A percentile compares a stretch with the other conserved stretches of the same genome.
Conservation (phyloP, 2,113 vertebrate species). For the Phylloscopus trochilus region DNA sequence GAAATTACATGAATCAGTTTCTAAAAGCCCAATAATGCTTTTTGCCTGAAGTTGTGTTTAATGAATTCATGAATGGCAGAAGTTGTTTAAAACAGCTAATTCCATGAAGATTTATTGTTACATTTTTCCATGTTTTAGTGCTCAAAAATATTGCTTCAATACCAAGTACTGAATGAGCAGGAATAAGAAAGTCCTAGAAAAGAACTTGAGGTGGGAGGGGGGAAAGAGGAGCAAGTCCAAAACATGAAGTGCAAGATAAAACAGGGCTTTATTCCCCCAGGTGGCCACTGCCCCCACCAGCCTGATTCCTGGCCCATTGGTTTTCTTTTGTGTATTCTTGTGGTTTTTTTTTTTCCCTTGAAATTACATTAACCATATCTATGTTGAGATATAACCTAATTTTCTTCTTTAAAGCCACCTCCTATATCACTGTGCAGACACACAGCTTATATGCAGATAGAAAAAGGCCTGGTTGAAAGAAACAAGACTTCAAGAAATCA, state of each 20-base stretch:
- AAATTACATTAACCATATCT: neutral
- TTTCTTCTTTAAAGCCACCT: neutral
- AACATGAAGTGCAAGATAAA: neutral
- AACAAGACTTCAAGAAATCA: neutral
- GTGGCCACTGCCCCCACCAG: neutral
- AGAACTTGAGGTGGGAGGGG: accelerated
- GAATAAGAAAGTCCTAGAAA: neutral
- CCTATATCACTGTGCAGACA: neutral
- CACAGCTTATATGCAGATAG: neutral
- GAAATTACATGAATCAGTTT: neutral
- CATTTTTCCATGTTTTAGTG: neutral
- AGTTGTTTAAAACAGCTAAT: neutral
- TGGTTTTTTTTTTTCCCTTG: neutral
- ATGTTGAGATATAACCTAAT: neutral
- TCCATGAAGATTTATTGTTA: neutral
- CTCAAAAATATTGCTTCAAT: neutral
- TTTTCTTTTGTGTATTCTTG: neutral
- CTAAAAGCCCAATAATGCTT: neutral
- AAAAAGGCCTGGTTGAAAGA: neutral
- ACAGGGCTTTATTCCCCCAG: neutral
- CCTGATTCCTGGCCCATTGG: neutral
- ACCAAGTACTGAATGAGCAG: neutral
- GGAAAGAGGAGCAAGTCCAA: neutral
- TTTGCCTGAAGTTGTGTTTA: neutral
- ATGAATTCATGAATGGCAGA: neutral